Evolutionary conservation across 2,797 vertebrate species (phyloP).

Genomic region (Neopelma chrysocephalum): DNA sequence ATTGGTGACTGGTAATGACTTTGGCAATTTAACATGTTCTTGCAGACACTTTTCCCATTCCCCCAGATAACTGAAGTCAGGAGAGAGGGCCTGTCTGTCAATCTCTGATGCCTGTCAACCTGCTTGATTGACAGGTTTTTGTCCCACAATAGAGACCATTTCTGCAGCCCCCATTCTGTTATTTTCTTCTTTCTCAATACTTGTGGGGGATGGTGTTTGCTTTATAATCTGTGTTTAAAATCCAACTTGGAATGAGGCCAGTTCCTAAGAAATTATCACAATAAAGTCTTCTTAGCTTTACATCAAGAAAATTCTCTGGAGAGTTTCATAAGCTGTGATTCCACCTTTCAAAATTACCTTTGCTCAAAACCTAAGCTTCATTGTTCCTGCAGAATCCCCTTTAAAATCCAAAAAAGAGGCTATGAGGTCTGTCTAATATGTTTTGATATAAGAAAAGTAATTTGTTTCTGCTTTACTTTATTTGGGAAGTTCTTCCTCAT

Average conservation of each 20-base stretch:
- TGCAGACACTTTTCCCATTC: constrained; percentile 85
- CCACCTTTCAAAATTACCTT: constrained; percentile 79
- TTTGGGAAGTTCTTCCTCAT: constrained; percentile 4
- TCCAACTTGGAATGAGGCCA: constrained; percentile 80
- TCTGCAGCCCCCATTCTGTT: constrained; percentile 75
- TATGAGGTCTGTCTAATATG: constrained; percentile 19
- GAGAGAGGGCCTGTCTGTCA: constrained; percentile 82
- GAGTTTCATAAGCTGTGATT: constrained; percentile 77
- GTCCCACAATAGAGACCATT: constrained; percentile 84
- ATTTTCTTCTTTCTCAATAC: constrained; percentile 79
- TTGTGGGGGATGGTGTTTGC: constrained; percentile 81
- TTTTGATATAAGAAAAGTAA: constrained; percentile 52
- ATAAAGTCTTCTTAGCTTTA: constrained; percentile 78
- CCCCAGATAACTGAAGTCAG: constrained; percentile 87
- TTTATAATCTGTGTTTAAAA: constrained; percentile 85
- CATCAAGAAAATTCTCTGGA: constrained; percentile 76
- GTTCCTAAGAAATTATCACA: constrained; percentile 80
- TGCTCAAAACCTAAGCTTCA: constrained; percentile 73
- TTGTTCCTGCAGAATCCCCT: constrained; percentile 75
- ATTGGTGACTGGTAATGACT: constrained; percentile 95
- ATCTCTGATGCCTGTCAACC: constrained; percentile 84
- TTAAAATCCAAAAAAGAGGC: constrained; percentile 71
- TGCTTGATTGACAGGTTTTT: constrained; percentile 88
- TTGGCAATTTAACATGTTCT: constrained; percentile 89
- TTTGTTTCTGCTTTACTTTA: not conserved